These are phyloP conservation scores for Philypnodon macrostomus DNA, from an alignment of 2,797 vertebrate genomes.

Conservation along the genomic window DNA sequence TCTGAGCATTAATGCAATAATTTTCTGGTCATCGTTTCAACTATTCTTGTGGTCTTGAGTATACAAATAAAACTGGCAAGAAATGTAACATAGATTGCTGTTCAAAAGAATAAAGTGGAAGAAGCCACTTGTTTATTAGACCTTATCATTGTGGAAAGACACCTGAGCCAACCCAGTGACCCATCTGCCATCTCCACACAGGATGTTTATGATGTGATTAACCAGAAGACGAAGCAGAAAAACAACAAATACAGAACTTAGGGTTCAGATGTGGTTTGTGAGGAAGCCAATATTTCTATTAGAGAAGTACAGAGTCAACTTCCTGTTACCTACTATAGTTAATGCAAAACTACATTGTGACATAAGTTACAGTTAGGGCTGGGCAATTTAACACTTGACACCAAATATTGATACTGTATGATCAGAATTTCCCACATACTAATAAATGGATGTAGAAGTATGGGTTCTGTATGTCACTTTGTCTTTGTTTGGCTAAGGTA, in stretches of 20 bases:
- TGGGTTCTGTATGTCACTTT: too few relatives aligned
- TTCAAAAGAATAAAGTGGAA: too few relatives aligned
- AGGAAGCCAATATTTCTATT: constrained; percentile 1
- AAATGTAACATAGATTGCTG: too few relatives aligned
- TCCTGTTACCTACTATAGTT: constrained; percentile 12
- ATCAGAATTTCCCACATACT: too few relatives aligned
- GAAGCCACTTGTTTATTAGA: constrained; percentile 15
- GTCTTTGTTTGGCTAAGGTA: too few relatives aligned
- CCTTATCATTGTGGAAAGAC: constrained; percentile 6
- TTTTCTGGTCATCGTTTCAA: too few relatives aligned
- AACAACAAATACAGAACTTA: constrained; percentile 5
- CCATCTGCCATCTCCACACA: constrained; percentile 8
- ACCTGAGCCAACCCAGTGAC: constrained; percentile 20
- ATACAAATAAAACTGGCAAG: too few relatives aligned
- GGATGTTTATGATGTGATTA: constrained; percentile 18
- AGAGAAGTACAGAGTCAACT: background rate
- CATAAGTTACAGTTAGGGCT: background rate
- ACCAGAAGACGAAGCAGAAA: constrained; percentile 3
- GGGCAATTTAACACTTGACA: too few relatives aligned
- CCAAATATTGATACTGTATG: too few relatives aligned
- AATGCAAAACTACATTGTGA: background rate
- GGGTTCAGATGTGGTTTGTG: background rate
- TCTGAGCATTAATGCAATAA: too few relatives aligned
- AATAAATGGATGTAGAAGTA: too few relatives aligned
- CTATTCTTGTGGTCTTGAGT: too few relatives aligned